phyloP scores from a whole-genome alignment of 2,888 invertebrate species.

The Callinectes sapidus region DNA sequence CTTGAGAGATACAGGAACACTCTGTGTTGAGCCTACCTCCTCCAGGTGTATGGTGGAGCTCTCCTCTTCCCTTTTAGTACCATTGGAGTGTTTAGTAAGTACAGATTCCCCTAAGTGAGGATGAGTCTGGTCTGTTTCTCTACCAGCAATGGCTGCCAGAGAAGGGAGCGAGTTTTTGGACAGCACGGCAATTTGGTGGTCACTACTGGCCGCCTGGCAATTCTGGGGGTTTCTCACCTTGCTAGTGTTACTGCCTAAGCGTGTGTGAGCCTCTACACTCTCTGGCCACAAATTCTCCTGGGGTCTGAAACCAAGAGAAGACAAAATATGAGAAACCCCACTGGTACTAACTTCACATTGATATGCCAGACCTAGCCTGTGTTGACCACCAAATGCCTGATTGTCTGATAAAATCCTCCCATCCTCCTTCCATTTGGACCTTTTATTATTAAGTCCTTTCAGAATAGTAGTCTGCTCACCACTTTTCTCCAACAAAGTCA shows the following conservation, averaged over 20 bases:
- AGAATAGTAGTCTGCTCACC: background rate
- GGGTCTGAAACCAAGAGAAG: conserved; percentile 70
- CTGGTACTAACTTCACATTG: conserved; percentile 15
- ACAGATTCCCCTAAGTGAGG: conserved; percentile 5
- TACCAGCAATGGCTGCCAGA: background rate
- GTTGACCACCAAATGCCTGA: conserved; percentile 31
- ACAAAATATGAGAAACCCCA: conserved; percentile 65
- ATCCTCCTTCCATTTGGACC: background rate
- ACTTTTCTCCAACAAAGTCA: background rate
- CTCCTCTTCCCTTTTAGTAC: background rate
- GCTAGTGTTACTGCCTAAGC: conserved; percentile 46
- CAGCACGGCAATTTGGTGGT: conserved; percentile 15
- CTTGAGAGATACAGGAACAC: background rate
- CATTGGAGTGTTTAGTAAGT: conserved; percentile 2
- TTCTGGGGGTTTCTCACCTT: conserved; percentile 62
- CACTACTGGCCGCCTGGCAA: conserved; percentile 12
- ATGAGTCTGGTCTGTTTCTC: background rate
- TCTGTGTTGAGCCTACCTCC: background rate
- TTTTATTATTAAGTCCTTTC: background rate
- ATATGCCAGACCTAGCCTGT: conserved; percentile 23
- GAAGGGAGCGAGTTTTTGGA: background rate
- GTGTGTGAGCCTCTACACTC: conserved; percentile 54
- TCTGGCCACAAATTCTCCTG: conserved; percentile 58
- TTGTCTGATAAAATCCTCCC: background rate
- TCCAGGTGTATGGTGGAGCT: background rate